Evolutionary conservation across 2,888 invertebrate species (phyloP), one percentile per base, ranked within the genome.

Genomic region (Achlya flavicornis): DNA sequence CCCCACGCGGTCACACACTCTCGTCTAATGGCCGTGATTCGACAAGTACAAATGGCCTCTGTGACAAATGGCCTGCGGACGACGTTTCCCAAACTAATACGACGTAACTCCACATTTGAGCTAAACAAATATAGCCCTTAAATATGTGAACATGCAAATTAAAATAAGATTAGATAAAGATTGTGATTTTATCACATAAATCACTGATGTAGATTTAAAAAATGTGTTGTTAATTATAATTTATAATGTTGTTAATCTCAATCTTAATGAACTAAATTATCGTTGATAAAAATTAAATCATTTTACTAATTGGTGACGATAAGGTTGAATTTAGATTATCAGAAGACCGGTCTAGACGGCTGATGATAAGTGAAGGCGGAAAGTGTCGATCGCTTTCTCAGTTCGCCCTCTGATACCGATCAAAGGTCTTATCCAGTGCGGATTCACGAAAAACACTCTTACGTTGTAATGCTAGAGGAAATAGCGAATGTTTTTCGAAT

Each of bases 1-100:
- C 88, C 91, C 90, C 89, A 84, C 87, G 89, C 90, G 93, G 93
- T 93, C 91, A 91, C 92, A 91, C 92, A 92, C 92, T 91, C 91
- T 84, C 87, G 83, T 92, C 92, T 93, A 93, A 94, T 93, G 94
- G 93, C 90, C 88, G 92, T 92, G 94, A 94, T 94, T 94, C 94
- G 94, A 94, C 94, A 94, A 93, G 93, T 94, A 94, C 93, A 94
- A 94, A 94, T 94, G 94, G 93, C 90, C 83, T 79, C 86, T 78
- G 91, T 94, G 94, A 94, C 94, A 94, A 94, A 94, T 94, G 92
- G 92, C 85, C 85, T 85, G 87, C 85, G 87, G 92, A 89, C 92
- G 92, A 90, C 89, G 91, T 87, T 84, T 82, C 83, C 85, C 88
- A 85, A 84, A 84, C 78, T 84, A 80, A 74, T 72, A 75, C 78